Evolutionary conservation across 53 echinoderm and acorn worm species (phyloP).

Genomic region (Mesocentrotus franciscanus): DNA sequence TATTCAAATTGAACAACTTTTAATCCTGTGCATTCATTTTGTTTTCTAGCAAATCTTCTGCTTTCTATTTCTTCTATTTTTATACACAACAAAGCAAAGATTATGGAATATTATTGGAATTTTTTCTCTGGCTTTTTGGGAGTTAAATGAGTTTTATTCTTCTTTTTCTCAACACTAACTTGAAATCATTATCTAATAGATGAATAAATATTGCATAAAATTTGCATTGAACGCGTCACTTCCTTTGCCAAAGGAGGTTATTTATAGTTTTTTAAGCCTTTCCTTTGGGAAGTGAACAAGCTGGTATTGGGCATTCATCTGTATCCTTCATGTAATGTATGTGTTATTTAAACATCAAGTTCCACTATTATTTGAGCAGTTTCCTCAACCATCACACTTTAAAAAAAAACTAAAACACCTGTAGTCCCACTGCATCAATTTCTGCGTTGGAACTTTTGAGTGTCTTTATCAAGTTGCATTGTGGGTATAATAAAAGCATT

Average conservation of each 20-base stretch:
- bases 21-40: constrained; percentile 8
- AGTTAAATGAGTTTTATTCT: not conserved
- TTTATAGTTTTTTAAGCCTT: not conserved
- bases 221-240: not conserved
- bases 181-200: not conserved
- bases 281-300: not conserved
- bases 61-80: not conserved
- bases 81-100: not conserved
- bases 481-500: constrained; percentile 43
- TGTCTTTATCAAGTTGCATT: constrained; percentile 50
- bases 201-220: not conserved
- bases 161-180: not conserved
- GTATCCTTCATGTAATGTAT: not conserved
- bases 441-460: constrained; percentile 39
- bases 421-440: constrained; percentile 45
- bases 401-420: not conserved
- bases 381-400: not conserved
- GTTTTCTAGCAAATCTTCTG: not conserved
- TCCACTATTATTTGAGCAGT: constrained; percentile 18
- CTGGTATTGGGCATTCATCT: constrained; percentile 1
- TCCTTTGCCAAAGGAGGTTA: not conserved
- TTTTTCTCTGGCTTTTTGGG: not conserved
- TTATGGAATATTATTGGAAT: not conserved
- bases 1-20: not conserved
- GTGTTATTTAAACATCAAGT: not conserved